A percentile compares a stretch with the other conserved stretches of the same genome.
These are phyloP conservation scores for Acanthacorydalis orientalis DNA, from an alignment of 2,888 invertebrate genomes.

Conservation along the genomic window DNA sequence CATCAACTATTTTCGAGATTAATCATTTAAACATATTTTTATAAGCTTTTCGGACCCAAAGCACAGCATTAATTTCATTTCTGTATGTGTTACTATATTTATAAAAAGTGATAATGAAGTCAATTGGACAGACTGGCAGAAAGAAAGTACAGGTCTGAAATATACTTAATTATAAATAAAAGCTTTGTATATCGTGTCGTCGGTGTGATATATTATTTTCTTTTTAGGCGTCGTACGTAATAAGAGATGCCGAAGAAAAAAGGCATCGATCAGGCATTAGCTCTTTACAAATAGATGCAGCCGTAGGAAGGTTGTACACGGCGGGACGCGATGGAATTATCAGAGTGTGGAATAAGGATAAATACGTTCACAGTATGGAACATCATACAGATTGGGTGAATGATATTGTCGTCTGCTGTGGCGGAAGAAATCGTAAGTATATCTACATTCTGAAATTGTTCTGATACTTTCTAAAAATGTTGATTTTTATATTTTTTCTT, in stretches of 20 bases:
- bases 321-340: constrained; percentile 96
- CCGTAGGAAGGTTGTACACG: constrained; percentile 76
- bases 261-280: constrained; percentile 92
- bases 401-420: constrained; percentile 94
- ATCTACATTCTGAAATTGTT: background rate
- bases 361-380: constrained; percentile 92
- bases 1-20: too few relatives aligned
- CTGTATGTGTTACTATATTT: background rate
- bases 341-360: constrained; percentile 75
- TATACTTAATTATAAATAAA: background rate
- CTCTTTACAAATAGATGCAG: constrained; percentile 83
- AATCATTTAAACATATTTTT: too few relatives aligned
- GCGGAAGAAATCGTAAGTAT: constrained; percentile 75
- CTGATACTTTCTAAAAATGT: background rate
- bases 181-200: background rate
- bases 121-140: constrained; percentile 19
- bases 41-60: too few relatives aligned
- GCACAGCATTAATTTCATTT: background rate
- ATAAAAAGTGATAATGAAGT: background rate
- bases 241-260: constrained; percentile 88
- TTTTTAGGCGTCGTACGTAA: constrained; percentile 87
- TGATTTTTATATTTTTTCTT: constrained; percentile 14
- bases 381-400: constrained; percentile 99
- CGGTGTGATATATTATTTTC: constrained; percentile 14
- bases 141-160: constrained; percentile 25